Percentiles rank a stretch among this genome's conserved stretches.
These are phyloP conservation scores for Sarcophaga carnaria DNA, from an alignment of 2,888 invertebrate genomes.

Conservation along the genomic window DNA sequence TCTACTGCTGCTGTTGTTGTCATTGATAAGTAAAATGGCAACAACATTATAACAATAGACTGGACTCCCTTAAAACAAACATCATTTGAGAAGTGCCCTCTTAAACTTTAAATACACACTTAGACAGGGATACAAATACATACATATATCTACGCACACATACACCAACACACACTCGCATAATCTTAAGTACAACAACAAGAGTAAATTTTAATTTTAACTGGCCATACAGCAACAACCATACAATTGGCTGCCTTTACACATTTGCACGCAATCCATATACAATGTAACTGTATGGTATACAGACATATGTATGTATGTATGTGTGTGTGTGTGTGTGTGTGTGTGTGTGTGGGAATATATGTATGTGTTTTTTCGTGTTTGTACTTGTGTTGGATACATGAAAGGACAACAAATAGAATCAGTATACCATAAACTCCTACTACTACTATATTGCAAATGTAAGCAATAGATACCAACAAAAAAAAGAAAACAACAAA, in stretches of 20 bases:
- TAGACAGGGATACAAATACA: not conserved
- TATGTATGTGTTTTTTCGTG: not conserved
- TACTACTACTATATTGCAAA: not conserved
- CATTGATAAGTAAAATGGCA: conserved; percentile 27
- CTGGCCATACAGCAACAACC: not conserved
- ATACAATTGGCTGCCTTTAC: not conserved
- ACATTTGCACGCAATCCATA: too few relatives aligned
- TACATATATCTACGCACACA: not conserved
- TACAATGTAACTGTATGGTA: not conserved
- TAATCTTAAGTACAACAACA: not conserved
- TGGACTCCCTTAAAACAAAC: not conserved
- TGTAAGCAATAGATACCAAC: not conserved
- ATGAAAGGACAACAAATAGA: not conserved
- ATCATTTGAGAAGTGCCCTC: not conserved
- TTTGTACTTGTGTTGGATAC: not conserved
- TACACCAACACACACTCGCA: not conserved
- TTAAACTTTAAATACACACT: not conserved
- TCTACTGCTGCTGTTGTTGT: conserved; percentile 10
- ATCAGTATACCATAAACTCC: not conserved
- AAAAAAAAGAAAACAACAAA: not conserved
- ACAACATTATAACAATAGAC: not conserved
- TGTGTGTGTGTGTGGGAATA: not conserved
- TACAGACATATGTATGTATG: too few relatives aligned
- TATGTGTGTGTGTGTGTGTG: not conserved
- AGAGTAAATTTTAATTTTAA: not conserved